phyloP scores from a whole-genome alignment of 2,113 vertebrate genomes.

The Axis porcinus region DNA sequence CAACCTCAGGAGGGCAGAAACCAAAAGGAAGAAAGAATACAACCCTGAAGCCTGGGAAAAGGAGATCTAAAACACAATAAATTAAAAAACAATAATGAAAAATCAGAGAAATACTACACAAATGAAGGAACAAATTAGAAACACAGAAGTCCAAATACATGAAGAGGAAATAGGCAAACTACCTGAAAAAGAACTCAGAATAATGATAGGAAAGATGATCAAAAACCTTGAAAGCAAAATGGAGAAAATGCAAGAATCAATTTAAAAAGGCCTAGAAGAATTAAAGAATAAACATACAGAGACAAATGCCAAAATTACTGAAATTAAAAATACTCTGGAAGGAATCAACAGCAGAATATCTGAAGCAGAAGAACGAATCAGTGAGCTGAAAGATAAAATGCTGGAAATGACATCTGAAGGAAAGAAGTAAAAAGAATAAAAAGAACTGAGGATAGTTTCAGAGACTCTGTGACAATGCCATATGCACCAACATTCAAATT shows the following conservation, averaged over 20 bases:
- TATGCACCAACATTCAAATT: not conserved
- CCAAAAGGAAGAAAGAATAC: not conserved
- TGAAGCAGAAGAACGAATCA: not conserved
- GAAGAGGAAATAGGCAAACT: not conserved
- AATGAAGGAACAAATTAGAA: not conserved
- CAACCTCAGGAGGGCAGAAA: not conserved
- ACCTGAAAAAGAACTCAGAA: not conserved
- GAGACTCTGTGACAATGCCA: not conserved
- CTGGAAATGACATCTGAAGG: not conserved
- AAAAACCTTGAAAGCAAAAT: not conserved
- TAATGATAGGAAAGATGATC: not conserved
- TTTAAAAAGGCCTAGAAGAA: not conserved
- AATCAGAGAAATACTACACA: not conserved
- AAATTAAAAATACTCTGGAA: not conserved
- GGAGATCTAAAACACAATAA: not conserved
- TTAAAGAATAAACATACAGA: not conserved
- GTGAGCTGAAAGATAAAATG: not conserved
- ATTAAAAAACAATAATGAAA: not conserved
- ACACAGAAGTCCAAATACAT: not conserved
- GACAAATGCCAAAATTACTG: not conserved
- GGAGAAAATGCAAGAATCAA: not conserved
- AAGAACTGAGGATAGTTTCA: not conserved
- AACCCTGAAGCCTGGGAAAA: not conserved
- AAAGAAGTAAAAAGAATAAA: not conserved
- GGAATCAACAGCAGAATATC: not conserved